Evolutionary conservation across 2,888 invertebrate genomes (phyloP), one percentile per base, ranked within the genome.

Genomic region (Diarsia dahlii): DNA sequence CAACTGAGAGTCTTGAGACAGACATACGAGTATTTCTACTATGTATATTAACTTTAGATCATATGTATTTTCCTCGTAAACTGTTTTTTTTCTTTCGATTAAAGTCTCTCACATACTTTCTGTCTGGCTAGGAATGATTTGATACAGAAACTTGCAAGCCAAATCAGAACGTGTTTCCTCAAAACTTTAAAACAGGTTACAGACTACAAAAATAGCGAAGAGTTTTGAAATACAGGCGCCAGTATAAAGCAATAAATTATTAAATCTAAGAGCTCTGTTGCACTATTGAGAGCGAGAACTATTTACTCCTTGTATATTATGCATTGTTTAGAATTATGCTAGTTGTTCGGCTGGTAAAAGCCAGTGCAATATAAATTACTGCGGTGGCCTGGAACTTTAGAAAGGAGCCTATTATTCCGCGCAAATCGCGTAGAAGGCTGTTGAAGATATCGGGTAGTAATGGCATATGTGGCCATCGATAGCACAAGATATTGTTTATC

Each of bases 161-260:
- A 46, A 68, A 68, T 56, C 64, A 10, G 45, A 64, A 34, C 63
- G 15, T 45, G 54, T 46, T 73, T 56, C 23, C 20, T 72, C 39
- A 45, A 78, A 68, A 83, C 68, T 71, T 46, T 54, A 56, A 56
- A 82, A 84, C 69, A 69, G 34, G 60, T 60, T 58, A 46, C 54
- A 70, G 8, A 34, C 18, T 54, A 74, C 58, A 74, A 80, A 81
- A 71, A 81, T 84, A 84, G 81, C 71, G 0, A 60, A 81, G 54
- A 74, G 58, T 75, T 84, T 75, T 84, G 81, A 74, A 81, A 84
- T 54, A 67, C 58, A 46, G 67, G 84, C 84, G 81, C 76, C 71
- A 28, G 63, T 46, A 15, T 58, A 13, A n/a, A n/a, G 84, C 56
- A 46, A 80, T 81, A 81, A 84, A 80, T 80, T 74, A 81, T 81